These are phyloP conservation scores for Tipula vernalis DNA, from an alignment of 2,888 invertebrate species.

Conservation along the genomic window DNA sequence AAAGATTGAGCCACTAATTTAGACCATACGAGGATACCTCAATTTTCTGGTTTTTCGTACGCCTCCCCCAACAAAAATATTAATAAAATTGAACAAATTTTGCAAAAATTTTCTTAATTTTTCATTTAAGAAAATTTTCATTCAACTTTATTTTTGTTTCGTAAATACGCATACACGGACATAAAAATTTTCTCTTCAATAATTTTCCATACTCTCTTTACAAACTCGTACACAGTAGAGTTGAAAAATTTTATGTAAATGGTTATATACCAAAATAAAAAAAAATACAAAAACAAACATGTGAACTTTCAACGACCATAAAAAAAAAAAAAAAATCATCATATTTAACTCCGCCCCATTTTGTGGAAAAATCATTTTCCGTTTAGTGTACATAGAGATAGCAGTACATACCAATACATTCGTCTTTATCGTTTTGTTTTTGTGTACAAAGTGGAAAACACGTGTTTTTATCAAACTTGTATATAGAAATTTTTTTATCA, in stretches of 20 bases:
- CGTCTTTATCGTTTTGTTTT: not conserved
- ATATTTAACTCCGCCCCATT: not conserved
- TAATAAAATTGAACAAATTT: not conserved
- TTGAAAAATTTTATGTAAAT: not conserved
- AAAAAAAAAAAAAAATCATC: not conserved
- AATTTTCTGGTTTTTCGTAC: too few species aligned
- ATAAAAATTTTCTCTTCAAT: not conserved
- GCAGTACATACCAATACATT: not conserved
- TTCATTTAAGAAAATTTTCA: not conserved
- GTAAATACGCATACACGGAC: not conserved
- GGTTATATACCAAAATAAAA: not conserved
- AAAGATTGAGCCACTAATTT: not conserved
- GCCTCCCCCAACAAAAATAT: too few species aligned
- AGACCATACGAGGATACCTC: not conserved
- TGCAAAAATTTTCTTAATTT: not conserved
- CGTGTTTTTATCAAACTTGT: not conserved
- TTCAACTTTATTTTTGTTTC: not conserved
- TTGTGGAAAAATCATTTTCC: constrained; percentile 1
- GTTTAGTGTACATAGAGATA: not conserved
- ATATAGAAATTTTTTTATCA: not conserved
- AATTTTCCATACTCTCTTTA: not conserved
- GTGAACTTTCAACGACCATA: not conserved
- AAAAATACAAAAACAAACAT: not conserved
- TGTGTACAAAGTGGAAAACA: not conserved
- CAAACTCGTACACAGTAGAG: not conserved